Evolutionary conservation across 2,797 vertebrate species (phyloP), one percentile per base, ranked within the genome.

Genomic region (Schizopygopsis pylzovi): DNA sequence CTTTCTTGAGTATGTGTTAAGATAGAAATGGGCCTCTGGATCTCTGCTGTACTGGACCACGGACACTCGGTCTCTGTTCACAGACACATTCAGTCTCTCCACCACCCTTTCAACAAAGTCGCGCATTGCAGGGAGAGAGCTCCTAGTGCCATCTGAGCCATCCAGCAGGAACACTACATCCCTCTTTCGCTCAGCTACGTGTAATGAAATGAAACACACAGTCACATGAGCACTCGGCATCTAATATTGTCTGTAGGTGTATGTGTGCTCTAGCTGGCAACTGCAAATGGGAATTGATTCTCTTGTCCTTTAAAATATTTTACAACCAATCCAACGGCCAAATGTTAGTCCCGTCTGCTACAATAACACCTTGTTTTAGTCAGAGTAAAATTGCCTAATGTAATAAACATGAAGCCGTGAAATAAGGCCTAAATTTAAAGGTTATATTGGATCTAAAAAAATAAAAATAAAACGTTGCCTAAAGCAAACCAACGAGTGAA

Each of bases 71-170:
- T 89, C 89, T 83, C 65, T 77, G 65, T 81, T 93, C 0, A 88
- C 91, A 22, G 92, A 93, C 0, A 96, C 84, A 0, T 96, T 93
- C 75, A 96, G 90, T 81, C 87, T 81, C 87, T 94, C 93, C 0
- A 96, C 94, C 11, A 96, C 87, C 20, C 89, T 93, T 85, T 94
- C 92, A 37, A 96, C 87, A 88, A 87, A 87, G 11, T 86, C 86
- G n/a, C n/a, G 80, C 70, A 88, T 81, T 94, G 96, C 0, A 12
- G 81, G 81, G 67, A 89, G 89, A 75, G 81, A 79, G 79, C 37
- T 85, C 28, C 85, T 88, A 52, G 83, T 87, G n/a, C 92, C 92
- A 12, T 96, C 95, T 0, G 96, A 96, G 59, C 96, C 95, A 3
- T 96, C 96, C 0, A 97, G 90, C 83, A 97, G 56, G 71, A 67